These are phyloP conservation scores for Propithecus perrieri DNA, from an alignment of 2,797 vertebrate species.

Conservation along the genomic window DNA sequence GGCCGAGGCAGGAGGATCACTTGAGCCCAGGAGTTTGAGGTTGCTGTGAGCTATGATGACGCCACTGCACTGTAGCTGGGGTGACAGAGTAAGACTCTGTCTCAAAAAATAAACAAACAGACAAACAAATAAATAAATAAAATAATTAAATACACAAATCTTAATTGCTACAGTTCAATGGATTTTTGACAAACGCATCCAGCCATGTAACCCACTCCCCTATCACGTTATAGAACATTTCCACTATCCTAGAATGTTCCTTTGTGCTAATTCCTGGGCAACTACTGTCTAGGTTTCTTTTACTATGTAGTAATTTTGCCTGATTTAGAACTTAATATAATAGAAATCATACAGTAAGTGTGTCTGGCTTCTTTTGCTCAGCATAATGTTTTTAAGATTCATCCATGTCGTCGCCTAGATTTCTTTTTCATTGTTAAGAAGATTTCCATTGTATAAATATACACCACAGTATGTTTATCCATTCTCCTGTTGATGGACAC, in stretches of 20 bases:
- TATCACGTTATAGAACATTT: neutral
- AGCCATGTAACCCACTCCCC: neutral
- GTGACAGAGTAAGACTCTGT: no score
- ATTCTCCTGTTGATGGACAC: neutral
- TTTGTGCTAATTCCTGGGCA: neutral
- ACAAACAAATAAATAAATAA: no score
- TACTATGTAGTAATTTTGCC: neutral
- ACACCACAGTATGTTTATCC: neutral
- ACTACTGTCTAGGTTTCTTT: neutral
- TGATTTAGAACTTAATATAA: conserved; percentile 9
- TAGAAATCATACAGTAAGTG: neutral
- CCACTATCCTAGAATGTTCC: neutral
- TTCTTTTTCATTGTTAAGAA: neutral
- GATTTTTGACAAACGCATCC: neutral
- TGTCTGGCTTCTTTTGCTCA: neutral
- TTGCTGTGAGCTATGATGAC: no score
- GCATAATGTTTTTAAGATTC: neutral
- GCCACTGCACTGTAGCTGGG: no score
- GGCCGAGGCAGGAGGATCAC: no score
- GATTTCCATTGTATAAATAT: neutral
- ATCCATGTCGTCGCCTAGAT: neutral
- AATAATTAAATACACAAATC: neutral
- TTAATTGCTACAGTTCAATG: neutral
- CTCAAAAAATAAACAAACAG: no score
- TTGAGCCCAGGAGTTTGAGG: no score